phyloP scores from a whole-genome alignment of 1,140 invertebrate species.

The Drosophila watanabei region DNA sequence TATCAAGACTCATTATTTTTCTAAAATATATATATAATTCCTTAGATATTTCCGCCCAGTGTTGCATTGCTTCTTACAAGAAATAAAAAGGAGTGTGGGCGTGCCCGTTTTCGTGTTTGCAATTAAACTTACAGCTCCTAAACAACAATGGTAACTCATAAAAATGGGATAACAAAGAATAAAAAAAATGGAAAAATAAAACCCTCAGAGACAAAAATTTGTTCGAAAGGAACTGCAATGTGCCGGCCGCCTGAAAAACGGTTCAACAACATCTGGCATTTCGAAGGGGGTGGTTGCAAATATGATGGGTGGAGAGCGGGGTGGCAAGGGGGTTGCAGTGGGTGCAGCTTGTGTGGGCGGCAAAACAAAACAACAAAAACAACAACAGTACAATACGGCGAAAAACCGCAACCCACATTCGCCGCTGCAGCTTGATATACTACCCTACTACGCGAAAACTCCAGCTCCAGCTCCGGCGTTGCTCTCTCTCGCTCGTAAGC shows the following conservation, averaged over 20 bases:
- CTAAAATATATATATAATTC: neutral
- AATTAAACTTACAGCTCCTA: slow-evolving; percentile 81
- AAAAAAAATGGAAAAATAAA: slow-evolving; percentile 29
- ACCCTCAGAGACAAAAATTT: slow-evolving; percentile 49
- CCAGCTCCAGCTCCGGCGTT: slow-evolving; percentile 8
- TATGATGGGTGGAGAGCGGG: neutral
- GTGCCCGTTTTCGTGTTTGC: slow-evolving; percentile 58
- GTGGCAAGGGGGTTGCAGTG: slow-evolving; percentile 3
- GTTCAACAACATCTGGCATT: slow-evolving; percentile 77
- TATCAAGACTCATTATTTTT: neutral
- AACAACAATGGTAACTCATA: slow-evolving; percentile 67
- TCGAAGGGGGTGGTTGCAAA: slow-evolving; percentile 31
- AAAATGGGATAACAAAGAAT: slow-evolving; percentile 55
- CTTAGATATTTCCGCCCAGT: slow-evolving; percentile 28
- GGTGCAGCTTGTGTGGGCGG: slow-evolving; percentile 43
- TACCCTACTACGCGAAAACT: slow-evolving; percentile 71
- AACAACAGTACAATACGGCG: slow-evolving; percentile 19
- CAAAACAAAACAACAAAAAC: slow-evolving; percentile 1
- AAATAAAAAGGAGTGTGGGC: slow-evolving; percentile 6
- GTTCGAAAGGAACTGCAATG: slow-evolving; percentile 61
- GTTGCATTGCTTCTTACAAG: neutral
- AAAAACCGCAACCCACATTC: slow-evolving; percentile 74
- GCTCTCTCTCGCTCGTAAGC: slow-evolving; percentile 11
- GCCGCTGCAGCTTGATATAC: slow-evolving; percentile 74
- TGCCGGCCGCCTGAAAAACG: slow-evolving; percentile 55